Percentiles rank a stretch among this genome's conserved stretches.
phyloP scores from a whole-genome alignment of 2,797 vertebrate species.

The Sitta carolinensis region DNA sequence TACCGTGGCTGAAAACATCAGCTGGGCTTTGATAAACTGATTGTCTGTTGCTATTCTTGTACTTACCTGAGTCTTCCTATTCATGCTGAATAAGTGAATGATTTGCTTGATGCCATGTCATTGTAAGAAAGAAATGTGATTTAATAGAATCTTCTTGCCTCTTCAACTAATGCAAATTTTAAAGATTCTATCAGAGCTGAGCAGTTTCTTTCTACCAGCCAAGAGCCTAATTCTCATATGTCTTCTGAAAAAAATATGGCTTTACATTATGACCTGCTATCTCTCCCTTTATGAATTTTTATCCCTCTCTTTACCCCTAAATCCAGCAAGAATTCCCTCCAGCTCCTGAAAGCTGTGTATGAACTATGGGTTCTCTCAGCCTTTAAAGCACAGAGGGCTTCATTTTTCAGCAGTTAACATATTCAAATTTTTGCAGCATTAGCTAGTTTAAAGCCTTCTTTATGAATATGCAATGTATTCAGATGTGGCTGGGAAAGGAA shows the following conservation, averaged over 20 bases:
- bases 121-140: neutral
- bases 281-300: neutral
- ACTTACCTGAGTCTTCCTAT: neutral
- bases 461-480: neutral
- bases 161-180: neutral
- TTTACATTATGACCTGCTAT: neutral
- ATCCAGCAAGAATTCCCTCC: neutral
- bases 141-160: neutral
- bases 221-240: neutral
- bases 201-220: neutral
- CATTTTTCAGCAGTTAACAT: neutral
- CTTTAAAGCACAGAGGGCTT: neutral
- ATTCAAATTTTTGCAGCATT: neutral
- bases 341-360: neutral
- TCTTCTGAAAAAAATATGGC: neutral
- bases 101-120: neutral
- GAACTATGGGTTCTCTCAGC: neutral
- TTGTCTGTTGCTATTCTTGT: neutral
- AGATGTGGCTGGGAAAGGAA: neutral
- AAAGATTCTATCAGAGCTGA: neutral
- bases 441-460: neutral
- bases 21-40: neutral
- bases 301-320: neutral
- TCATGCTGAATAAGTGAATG: neutral
- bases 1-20: neutral